Base-by-base conservation (phyloP, 2,888 invertebrate genomes). In the Agriopis aurantiaria region DNA sequence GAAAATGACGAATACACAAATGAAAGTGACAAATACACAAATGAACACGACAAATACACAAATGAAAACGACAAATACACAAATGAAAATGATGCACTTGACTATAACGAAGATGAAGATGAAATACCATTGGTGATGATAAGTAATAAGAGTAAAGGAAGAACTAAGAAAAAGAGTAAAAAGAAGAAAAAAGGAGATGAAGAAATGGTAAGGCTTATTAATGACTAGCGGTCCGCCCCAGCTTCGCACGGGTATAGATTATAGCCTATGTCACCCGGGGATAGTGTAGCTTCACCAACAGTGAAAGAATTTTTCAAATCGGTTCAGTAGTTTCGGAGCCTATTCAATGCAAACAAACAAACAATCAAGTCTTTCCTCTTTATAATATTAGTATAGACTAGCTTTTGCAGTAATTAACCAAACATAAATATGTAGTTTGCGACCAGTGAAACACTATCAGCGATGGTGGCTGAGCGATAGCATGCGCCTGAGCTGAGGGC, bases 91-190 rank as follows among this genome's bases (percentile, higher is more conserved):
- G n/a, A 65, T 3, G 33, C 3, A 8, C 11, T 8, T 23, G n/a
- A 65, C 10, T 12, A 40, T 40, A 5, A 8, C 56, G 17, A 17
- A 12, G 45, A 45, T 33, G 62, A 80, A 58, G 85, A 86, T 75
- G 85, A 87, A 52, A 12, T 83, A 45, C 88, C 87, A 0, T 51
- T 83, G 0, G 76, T 80, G 12, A 74, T 82, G 75, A 62, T 85
- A 4, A 80, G 78, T 40, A 71, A 71, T 0, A 59, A 8, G 0
- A 33, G 23, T 6, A 67, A 63, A 68, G 71, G 69, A 61, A 61
- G 69, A 63, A 58, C 43, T 9, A 69, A 67, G 67, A 69, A 71
- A 8, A 79, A 63, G 67, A 76, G 58, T 67, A 75, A 70, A 72
- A 75, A 59, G 10, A 67, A 53, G 57, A 63, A 70, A 51, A 68